Evolutionary conservation across 1,140 invertebrate species (phyloP).

Genomic region (Brachionus manjavacas): DNA sequence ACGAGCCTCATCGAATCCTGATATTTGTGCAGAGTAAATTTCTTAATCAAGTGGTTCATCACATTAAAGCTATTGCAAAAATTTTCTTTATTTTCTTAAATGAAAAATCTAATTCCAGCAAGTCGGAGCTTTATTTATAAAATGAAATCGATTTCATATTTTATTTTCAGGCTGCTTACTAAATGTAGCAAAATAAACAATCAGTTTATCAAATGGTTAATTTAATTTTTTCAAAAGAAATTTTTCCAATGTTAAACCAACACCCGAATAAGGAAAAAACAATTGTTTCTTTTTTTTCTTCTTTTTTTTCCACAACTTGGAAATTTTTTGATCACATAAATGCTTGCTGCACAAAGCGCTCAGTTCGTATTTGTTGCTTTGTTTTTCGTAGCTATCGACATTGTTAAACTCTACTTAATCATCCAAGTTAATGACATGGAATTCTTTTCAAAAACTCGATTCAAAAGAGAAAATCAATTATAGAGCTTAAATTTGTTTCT

Average conservation of each 20-base stretch:
- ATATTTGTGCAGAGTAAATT: neutral
- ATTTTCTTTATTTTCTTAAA: neutral
- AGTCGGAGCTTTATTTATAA: neutral
- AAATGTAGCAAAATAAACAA: neutral
- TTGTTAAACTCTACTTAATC: neutral
- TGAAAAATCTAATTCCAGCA: neutral
- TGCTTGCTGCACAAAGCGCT: neutral
- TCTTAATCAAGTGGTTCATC: neutral
- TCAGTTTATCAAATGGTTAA: neutral
- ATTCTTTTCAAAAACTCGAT: neutral
- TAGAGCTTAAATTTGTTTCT: neutral
- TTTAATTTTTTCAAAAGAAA: neutral
- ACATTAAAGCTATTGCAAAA: neutral
- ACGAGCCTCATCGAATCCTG: neutral
- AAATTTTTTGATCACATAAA: neutral
- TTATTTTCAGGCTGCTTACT: neutral
- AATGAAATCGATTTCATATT: neutral
- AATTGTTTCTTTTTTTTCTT: neutral
- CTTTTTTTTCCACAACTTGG: neutral
- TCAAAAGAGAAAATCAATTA: neutral
- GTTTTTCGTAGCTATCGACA: neutral
- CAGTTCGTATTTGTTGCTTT: neutral
- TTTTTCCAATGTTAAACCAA: neutral
- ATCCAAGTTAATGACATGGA: neutral
- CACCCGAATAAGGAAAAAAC: neutral